These are phyloP conservation scores for Ceratothoa steindachneri DNA, from an alignment of 2,888 invertebrate genomes.

Conservation along the genomic window DNA sequence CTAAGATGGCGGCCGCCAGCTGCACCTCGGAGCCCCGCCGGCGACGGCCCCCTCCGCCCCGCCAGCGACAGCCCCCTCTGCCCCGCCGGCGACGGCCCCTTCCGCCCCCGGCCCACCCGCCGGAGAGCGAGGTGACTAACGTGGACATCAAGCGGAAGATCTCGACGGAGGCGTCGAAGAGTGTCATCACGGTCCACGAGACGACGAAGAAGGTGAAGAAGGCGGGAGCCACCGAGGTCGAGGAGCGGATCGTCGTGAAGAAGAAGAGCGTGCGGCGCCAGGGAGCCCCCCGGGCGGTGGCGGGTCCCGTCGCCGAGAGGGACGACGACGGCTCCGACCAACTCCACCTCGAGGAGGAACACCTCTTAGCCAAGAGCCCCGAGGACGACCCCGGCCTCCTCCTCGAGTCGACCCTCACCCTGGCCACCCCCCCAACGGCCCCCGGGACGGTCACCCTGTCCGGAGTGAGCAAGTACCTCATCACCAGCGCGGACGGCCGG, in stretches of 20 bases:
- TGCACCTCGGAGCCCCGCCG: conserved; percentile 55
- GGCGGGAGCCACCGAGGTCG: conserved; percentile 43
- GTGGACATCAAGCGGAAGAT: conserved; percentile 44
- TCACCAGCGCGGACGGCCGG: conserved; percentile 36
- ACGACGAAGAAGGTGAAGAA: conserved; percentile 47
- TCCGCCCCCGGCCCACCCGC: conserved; percentile 22
- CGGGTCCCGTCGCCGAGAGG: conserved; percentile 24
- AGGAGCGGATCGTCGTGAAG: conserved; percentile 44
- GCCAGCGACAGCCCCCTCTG: conserved; percentile 21
- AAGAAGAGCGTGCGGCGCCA: conserved; percentile 38
- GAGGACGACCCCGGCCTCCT: conserved; percentile 31
- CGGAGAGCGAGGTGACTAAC: conserved; percentile 42
- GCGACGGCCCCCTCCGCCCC: conserved; percentile 20
- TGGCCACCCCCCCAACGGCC: conserved; percentile 36
- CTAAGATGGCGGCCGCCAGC: conserved; percentile 76
- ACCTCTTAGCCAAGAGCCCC: conserved; percentile 27
- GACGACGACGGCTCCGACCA: conserved; percentile 30
- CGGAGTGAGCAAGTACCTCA: conserved; percentile 38
- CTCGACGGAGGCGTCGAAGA: conserved; percentile 41
- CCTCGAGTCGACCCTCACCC: conserved; percentile 43
- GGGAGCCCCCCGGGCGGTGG: conserved; percentile 11
- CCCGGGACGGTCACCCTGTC: conserved; percentile 43
- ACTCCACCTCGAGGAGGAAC: conserved; percentile 22
- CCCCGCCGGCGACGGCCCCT: conserved; percentile 24
- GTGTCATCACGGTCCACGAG: conserved; percentile 45